phyloP scores from a whole-genome alignment of 2,113 vertebrate genomes.

The Lophotis ruficrista region DNA sequence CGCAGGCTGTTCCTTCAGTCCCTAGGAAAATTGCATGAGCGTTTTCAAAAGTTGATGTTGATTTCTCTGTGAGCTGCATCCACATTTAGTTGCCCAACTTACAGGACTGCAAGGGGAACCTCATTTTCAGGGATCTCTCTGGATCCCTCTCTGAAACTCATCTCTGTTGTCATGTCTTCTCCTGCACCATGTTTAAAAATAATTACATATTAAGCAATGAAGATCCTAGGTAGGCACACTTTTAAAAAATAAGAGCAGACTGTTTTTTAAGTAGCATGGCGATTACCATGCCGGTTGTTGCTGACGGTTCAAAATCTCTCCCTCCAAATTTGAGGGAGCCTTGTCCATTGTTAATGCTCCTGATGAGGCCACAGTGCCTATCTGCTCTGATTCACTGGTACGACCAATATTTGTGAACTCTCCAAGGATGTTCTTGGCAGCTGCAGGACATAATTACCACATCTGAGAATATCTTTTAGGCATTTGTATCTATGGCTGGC shows the following conservation, averaged over 20 bases:
- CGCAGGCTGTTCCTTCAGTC: neutral
- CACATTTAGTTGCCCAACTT: neutral
- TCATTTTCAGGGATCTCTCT: neutral
- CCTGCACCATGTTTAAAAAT: neutral
- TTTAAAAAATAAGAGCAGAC: neutral
- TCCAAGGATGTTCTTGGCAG: slow-evolving; percentile 74
- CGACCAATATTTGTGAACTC: slow-evolving; percentile 64
- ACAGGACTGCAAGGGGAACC: neutral
- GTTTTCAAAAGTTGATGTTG: neutral
- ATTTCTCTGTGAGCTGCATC: neutral
- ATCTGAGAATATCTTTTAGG: slow-evolving; percentile 78
- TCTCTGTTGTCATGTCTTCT: neutral
- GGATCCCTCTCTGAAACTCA: neutral
- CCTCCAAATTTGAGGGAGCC: slow-evolving; percentile 43
- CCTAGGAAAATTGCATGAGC: neutral
- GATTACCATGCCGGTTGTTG: neutral
- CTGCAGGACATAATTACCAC: slow-evolving; percentile 79
- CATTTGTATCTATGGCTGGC: slow-evolving; percentile 76
- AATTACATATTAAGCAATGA: neutral
- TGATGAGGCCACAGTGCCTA: slow-evolving; percentile 12
- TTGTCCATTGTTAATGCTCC: slow-evolving; percentile 15
- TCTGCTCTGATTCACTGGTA: slow-evolving; percentile 64
- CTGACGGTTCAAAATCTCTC: neutral
- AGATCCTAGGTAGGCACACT: neutral
- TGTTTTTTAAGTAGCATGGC: neutral